Evolutionary conservation across 2,888 invertebrate genomes (phyloP).

Genomic region (Stenolophus ochropezus): DNA sequence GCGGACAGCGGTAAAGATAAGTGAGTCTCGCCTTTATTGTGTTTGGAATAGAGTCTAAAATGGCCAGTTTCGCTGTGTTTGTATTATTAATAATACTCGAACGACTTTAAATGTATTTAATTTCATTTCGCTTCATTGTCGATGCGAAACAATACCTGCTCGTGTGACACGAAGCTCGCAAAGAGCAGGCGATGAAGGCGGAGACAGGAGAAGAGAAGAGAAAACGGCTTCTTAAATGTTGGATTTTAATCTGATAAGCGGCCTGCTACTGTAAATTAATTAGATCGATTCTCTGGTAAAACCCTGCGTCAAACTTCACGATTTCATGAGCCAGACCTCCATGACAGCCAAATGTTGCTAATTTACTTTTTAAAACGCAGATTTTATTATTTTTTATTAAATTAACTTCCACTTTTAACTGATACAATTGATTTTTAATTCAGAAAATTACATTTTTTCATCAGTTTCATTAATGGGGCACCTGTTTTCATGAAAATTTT

Average conservation of each 20-base stretch:
- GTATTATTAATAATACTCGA: slow-evolving; percentile 54
- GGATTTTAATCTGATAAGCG: slow-evolving; percentile 52
- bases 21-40: slow-evolving; percentile 8
- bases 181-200: neutral
- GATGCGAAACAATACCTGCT: slow-evolving; percentile 49
- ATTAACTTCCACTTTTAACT: neutral
- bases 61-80: slow-evolving; percentile 24
- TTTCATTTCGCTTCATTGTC: slow-evolving; percentile 49
- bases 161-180: slow-evolving; percentile 5
- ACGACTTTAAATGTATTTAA: slow-evolving; percentile 53
- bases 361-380: neutral
- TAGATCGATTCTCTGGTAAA: slow-evolving; percentile 50
- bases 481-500: no score
- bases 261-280: slow-evolving; percentile 52
- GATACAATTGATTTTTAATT: neutral
- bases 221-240: slow-evolving; percentile 30
- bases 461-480: no score
- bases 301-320: slow-evolving; percentile 35
- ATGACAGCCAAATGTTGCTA: neutral
- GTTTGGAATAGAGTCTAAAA: neutral
- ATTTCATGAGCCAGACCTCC: slow-evolving; percentile 14
- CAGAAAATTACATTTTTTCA: neutral
- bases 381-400: neutral
- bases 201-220: neutral
- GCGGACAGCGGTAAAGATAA: slow-evolving; percentile 26